Percentiles rank a stretch among this genome's conserved stretches.
Evolutionary conservation across 1,140 invertebrate species (phyloP).

Genomic region (Bactericera cockerelli): DNA sequence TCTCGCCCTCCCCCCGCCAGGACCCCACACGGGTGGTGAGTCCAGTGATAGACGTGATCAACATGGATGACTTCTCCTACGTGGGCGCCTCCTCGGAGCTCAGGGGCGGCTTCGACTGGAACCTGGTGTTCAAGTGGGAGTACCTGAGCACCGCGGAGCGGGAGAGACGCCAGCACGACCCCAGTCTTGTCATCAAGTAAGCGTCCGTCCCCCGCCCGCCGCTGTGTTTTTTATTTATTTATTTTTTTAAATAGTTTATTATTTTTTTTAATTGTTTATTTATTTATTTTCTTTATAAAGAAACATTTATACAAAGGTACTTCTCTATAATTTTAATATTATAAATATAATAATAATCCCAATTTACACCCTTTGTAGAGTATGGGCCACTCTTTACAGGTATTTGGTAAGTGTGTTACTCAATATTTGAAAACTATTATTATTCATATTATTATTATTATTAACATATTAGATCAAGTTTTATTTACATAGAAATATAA

Average conservation of each 20-base stretch:
- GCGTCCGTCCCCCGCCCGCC: conserved; percentile 38
- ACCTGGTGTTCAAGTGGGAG: conserved; percentile 91
- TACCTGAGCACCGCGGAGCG: conserved; percentile 73
- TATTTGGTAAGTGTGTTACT: too few relatives aligned
- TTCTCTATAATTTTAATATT: conserved; percentile 11
- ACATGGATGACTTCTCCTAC: conserved; percentile 96
- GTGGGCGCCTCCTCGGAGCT: conserved; percentile 82
- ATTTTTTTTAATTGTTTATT: too few relatives aligned
- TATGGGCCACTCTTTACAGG: too few relatives aligned
- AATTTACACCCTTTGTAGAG: too few relatives aligned
- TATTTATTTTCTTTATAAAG: too few relatives aligned
- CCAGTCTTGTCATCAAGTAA: not conserved
- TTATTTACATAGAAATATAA: too few relatives aligned
- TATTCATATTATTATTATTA: too few relatives aligned
- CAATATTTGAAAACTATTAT: too few relatives aligned
- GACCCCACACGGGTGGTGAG: conserved; percentile 80
- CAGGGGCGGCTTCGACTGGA: conserved; percentile 94
- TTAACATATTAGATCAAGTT: too few relatives aligned
- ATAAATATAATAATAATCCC: not conserved
- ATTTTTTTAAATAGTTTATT: too few relatives aligned
- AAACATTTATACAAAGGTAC: conserved; percentile 8
- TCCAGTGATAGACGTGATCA: conserved; percentile 94
- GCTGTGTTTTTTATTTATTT: conserved; percentile 2
- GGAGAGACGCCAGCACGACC: conserved; percentile 55
- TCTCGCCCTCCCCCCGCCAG: too few relatives aligned